Evolutionary conservation across 1,140 invertebrate species (phyloP).

Genomic region (Holcopasites calliopsidis): DNA sequence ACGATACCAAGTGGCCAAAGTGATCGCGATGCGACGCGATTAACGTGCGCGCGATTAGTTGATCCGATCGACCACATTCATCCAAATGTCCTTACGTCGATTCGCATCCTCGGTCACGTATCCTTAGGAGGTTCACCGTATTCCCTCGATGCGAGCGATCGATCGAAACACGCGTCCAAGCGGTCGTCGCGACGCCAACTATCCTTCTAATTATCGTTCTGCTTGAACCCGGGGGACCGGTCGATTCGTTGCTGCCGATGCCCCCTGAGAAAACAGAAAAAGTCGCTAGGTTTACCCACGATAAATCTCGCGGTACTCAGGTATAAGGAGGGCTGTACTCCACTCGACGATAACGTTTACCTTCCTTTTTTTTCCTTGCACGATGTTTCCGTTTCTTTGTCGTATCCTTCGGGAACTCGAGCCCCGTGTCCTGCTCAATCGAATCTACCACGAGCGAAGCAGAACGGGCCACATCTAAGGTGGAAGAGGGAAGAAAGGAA

Average conservation of each 20-base stretch:
- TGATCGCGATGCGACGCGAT: neutral
- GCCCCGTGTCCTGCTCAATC: constrained; percentile 17
- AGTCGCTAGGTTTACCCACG: constrained; percentile 45
- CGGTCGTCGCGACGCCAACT: constrained; percentile 15
- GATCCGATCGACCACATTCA: neutral
- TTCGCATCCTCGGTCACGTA: neutral
- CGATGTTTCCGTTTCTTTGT: constrained; percentile 5
- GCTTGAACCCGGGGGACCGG: constrained; percentile 9
- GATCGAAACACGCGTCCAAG: constrained; percentile 13
- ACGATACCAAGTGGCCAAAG: neutral
- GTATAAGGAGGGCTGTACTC: constrained; percentile 52
- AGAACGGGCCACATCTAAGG: constrained; percentile 15
- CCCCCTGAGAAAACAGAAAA: constrained; percentile 22
- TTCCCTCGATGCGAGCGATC: neutral
- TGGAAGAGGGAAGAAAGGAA: constrained; percentile 50
- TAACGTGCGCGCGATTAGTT: neutral
- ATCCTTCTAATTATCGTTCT: constrained; percentile 50
- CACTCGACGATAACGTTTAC: constrained; percentile 53
- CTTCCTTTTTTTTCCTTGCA: neutral
- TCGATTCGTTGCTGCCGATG: constrained; percentile 15
- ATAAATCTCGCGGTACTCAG: constrained; percentile 61
- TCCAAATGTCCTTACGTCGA: too few species aligned
- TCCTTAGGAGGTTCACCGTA: neutral
- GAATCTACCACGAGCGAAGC: constrained; percentile 19
- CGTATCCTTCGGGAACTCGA: constrained; percentile 38